These are phyloP conservation scores for Cecropterus lyciades DNA, from an alignment of 1,140 invertebrate species.

Conservation along the genomic window DNA sequence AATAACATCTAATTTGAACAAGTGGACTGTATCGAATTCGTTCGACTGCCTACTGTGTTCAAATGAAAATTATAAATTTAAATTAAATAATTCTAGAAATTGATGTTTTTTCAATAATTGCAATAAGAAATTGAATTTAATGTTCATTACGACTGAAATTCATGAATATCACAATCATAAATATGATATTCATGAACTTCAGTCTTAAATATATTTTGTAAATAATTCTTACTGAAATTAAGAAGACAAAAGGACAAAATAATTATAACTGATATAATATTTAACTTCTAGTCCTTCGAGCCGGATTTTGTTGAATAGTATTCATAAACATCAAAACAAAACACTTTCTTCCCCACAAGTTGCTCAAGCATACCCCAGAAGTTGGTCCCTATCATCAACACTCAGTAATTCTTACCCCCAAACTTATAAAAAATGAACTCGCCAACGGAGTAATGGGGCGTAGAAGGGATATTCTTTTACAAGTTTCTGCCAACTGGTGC, in stretches of 20 bases:
- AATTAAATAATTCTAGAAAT: background rate
- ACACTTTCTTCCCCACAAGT: slow-evolving; percentile 2
- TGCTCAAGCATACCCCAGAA: slow-evolving; percentile 19
- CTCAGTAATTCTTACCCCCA: slow-evolving; percentile 49
- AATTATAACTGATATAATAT: background rate
- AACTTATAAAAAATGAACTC: slow-evolving; percentile 64
- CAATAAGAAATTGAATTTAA: background rate
- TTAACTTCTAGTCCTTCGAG: background rate
- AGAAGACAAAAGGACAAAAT: too few species aligned
- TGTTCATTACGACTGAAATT: background rate
- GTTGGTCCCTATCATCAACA: slow-evolving; percentile 50
- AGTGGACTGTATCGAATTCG: slow-evolving; percentile 2
- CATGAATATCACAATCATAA: too few species aligned
- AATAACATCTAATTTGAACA: slow-evolving; percentile 10
- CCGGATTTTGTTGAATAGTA: background rate
- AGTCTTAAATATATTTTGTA: too few species aligned
- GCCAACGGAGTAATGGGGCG: slow-evolving; percentile 69
- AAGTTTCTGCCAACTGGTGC: slow-evolving; percentile 57
- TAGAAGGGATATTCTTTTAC: slow-evolving; percentile 64
- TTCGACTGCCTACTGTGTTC: background rate
- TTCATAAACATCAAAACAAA: slow-evolving; percentile 8
- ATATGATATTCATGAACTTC: too few species aligned
- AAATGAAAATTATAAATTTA: too few species aligned
- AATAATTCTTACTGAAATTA: too few species aligned
- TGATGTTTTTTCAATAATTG: background rate